Base-by-base conservation (phyloP, 2,797 vertebrate species). In the Semotilus atromaculatus region DNA sequence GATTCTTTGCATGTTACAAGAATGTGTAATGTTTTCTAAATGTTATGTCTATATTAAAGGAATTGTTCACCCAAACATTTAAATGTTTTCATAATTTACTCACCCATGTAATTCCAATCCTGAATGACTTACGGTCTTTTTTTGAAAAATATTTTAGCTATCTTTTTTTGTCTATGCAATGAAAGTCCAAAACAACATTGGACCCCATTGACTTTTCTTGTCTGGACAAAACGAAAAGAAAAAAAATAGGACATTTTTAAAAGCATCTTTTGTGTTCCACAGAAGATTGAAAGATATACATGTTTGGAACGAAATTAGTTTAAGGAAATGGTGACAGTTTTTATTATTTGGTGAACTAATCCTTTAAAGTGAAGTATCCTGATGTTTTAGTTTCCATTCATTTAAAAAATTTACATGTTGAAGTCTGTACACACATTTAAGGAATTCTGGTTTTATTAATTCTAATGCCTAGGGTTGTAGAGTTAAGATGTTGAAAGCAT, bases 391-490 rank as follows among this genome's bases (percentile, higher is more conserved):
- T 51, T 34, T 31, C 0, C 91, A 91, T 93, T 92, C 83, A 91
- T 92, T 92, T 91, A 89, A 91, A 89, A 85, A 85, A 89, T 88
- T 86, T 89, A 91, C 89, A 40, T 48, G 29, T 53, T 87, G 79
- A 36, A 84, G 5, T 78, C 75, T 92, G 91, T 93, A 92, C 89
- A 93, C 91, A 88, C 82, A 5, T 70, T 88, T 86, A 55, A 5
- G 18, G 29, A 78, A 43, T 81, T 82, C 40, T 67, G 38, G 16
- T 70, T 31, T 31, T 73, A 68, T 64, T 58, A 40, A 62, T 45
- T 75, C 43, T 40, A 67, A 53, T 70, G 21, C 40, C 31, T 43
- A 43, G 10, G 71, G 36, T 62, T 77, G 26, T 53, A 51, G 71
- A 38, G 29, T 66, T 83, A 66, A 66, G 73, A 48, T 26, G 29